phyloP scores from a whole-genome alignment of 2,113 vertebrate genomes.

The Solea senegalensis region DNA sequence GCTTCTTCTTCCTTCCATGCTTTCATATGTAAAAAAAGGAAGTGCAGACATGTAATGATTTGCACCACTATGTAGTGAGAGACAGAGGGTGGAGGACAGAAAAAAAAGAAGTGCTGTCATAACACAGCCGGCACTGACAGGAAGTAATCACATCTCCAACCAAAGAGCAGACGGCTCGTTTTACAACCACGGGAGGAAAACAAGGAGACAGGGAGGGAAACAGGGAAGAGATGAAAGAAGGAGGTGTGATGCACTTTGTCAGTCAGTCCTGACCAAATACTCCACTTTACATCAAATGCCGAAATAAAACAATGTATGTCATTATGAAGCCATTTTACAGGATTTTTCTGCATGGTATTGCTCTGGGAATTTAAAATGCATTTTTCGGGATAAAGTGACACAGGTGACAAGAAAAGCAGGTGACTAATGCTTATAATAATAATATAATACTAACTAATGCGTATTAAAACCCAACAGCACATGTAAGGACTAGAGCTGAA shows the following conservation, averaged over 20 bases:
- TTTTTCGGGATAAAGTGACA: too few relatives aligned
- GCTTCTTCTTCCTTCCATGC: constrained; percentile 25
- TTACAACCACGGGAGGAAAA: constrained; percentile 58
- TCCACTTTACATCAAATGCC: constrained; percentile 9
- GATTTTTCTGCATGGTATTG: neutral
- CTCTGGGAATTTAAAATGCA: neutral
- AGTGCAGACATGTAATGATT: constrained; percentile 51
- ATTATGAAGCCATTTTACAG: neutral
- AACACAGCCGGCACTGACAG: constrained; percentile 59
- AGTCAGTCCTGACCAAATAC: constrained; percentile 22
- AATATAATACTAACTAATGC: too few relatives aligned
- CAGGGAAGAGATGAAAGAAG: constrained; percentile 45
- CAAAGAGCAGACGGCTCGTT: constrained; percentile 62
- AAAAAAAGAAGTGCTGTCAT: constrained; percentile 62
- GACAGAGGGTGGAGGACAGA: constrained; percentile 45
- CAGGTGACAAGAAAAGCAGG: neutral
- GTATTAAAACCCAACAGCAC: too few relatives aligned
- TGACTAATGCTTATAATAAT: too few relatives aligned
- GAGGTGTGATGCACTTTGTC: constrained; percentile 28
- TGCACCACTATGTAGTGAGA: constrained; percentile 47
- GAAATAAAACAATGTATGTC: neutral
- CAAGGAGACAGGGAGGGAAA: constrained; percentile 34
- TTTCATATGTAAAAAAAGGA: constrained; percentile 71
- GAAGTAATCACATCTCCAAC: constrained; percentile 74
- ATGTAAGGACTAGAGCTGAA: too few relatives aligned